Conservation (phyloP, 2,797 vertebrate species). For the Artibeus lituratus region DNA sequence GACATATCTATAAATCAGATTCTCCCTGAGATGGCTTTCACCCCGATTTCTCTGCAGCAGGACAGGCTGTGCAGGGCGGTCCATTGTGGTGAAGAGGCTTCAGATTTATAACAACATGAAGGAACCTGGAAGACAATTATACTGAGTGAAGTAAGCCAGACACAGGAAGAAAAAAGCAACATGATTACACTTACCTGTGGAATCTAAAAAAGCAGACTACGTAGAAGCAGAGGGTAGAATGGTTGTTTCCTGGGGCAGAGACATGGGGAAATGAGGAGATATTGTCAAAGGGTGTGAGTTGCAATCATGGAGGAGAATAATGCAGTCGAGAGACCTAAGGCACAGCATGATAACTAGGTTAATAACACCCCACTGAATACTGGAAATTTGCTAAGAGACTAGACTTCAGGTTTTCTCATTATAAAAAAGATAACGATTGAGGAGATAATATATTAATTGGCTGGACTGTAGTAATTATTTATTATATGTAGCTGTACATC, state of each 20-base stretch:
- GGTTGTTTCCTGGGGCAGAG: background rate
- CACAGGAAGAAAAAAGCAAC: background rate
- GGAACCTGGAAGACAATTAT: background rate
- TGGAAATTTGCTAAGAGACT: background rate
- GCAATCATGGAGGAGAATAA: background rate
- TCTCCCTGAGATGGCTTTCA: background rate
- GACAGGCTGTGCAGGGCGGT: background rate
- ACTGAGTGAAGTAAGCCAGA: background rate
- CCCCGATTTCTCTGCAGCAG: background rate
- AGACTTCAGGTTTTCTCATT: background rate
- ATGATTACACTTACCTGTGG: background rate
- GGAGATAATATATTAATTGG: background rate
- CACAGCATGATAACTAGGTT: background rate
- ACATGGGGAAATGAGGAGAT: background rate
- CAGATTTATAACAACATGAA: background rate
- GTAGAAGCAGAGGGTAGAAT: background rate
- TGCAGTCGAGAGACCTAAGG: background rate
- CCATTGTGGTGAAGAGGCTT: background rate
- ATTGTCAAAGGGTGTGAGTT: background rate
- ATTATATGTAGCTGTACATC: background rate
- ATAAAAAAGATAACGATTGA: background rate
- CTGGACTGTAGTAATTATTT: background rate
- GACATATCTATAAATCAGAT: background rate
- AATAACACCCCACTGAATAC: background rate
- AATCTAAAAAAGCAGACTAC: background rate